These are phyloP conservation scores for Phoenicopterus ruber DNA, from an alignment of 2,113 vertebrate genomes.

Conservation along the genomic window DNA sequence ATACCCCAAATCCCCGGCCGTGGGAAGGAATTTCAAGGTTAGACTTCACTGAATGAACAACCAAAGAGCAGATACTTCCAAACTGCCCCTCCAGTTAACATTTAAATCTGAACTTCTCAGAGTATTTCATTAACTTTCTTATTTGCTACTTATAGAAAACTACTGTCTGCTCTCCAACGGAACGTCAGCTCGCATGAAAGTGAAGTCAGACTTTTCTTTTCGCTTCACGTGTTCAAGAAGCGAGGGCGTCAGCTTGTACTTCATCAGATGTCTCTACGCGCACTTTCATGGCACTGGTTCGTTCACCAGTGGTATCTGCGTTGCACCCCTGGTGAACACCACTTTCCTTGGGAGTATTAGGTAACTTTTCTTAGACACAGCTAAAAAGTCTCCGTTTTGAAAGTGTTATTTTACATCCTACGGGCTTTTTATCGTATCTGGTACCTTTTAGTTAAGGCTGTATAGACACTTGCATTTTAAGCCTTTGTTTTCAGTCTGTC, in stretches of 20 bases:
- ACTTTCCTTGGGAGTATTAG: not conserved
- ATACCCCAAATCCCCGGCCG: not conserved
- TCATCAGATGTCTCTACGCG: not conserved
- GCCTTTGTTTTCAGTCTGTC: not conserved
- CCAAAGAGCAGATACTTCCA: not conserved
- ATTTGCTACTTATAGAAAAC: not conserved
- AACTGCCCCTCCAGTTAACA: not conserved
- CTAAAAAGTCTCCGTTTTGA: not conserved
- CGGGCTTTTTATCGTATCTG: not conserved
- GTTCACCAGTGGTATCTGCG: not conserved
- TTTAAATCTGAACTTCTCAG: not conserved
- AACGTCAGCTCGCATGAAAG: not conserved
- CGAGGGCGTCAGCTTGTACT: not conserved
- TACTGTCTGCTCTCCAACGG: not conserved
- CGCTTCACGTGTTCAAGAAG: not conserved
- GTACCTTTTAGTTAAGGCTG: not conserved
- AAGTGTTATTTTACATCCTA: not conserved
- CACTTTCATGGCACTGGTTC: not conserved
- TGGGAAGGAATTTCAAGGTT: not conserved
- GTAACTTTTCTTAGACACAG: not conserved
- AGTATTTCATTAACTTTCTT: not conserved
- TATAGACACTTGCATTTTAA: not conserved
- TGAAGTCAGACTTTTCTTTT: not conserved
- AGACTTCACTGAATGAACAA: not conserved
- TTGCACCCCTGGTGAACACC: fast-evolving